Evolutionary conservation across 2,113 vertebrate species (phyloP).

Genomic region (Hydrolagus affinis): DNA sequence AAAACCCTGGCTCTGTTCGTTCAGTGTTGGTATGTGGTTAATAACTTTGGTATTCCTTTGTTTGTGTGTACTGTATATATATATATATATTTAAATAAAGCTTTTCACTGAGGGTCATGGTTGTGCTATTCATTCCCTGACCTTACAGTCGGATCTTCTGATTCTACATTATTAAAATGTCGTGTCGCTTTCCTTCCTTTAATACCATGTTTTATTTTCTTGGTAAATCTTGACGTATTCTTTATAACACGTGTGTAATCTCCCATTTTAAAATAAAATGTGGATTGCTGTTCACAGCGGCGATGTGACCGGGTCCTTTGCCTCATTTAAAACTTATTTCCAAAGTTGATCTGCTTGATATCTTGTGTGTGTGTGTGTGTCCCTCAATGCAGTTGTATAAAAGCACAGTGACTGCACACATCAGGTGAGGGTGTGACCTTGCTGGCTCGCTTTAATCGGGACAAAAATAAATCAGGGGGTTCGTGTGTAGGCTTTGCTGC

Average conservation of each 20-base stretch:
- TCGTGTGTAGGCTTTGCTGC: too few relatives aligned
- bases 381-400: too few relatives aligned
- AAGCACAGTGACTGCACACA: too few relatives aligned
- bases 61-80: neutral
- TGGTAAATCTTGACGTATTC: neutral
- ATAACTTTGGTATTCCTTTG: slow-evolving; percentile 23
- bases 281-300: too few relatives aligned
- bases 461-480: too few relatives aligned
- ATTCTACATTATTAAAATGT: neutral
- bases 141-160: neutral
- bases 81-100: neutral
- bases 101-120: neutral
- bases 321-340: too few relatives aligned
- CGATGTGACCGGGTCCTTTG: neutral
- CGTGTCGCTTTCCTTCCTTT: neutral
- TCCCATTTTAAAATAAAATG: neutral
- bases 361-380: neutral
- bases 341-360: neutral
- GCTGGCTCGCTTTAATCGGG: too few relatives aligned
- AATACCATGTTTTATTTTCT: neutral
- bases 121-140: neutral
- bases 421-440: too few relatives aligned
- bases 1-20: neutral
- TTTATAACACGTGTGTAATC: neutral
- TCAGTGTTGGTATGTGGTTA: slow-evolving; percentile 14